Evolutionary conservation across 2,888 invertebrate genomes (phyloP), one percentile per base, ranked within the genome.

Genomic region (Nowickia ferox): DNA sequence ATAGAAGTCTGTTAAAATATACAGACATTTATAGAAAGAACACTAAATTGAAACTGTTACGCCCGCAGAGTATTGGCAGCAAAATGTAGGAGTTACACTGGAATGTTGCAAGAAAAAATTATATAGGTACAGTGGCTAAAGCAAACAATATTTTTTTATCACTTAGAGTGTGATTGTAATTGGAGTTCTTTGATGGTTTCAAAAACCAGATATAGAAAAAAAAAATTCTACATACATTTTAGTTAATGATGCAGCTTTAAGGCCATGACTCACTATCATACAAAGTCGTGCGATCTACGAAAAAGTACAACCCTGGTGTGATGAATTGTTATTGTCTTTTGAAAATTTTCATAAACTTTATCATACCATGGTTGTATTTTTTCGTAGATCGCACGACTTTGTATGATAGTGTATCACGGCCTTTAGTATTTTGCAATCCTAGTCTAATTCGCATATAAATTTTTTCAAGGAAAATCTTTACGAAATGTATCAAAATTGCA

Each of bases 41-140:
- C 71, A 76, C 76, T 61, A 79, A 82, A 86, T 83, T 83, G 79
- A 83, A 83, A 79, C 75, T 76, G 79, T 79, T 86, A 83, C 86
- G 83, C 86, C 79, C 82, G 85, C 85, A 86, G 82, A 82, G 71
- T 79, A 79, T 66, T 78, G 66, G 72, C 66, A 65, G 80, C 61
- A 68, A 68, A 65, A 72, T 38, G n/a, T 40, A 51, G 22, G 53
- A 51, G 51, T 51, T 42, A 17, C 53, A 69, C 53, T 19, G 42
- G 38, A 22, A 79, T 63, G 51, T 42, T 61, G 55, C 38, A 17
- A 11, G 55, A 22, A 59, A 65, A 66, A 51, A 8, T 1, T 30
- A n/a, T n/a, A n/a, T 30, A 30, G 0, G 9, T 51, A 80, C 80
- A 74, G 80, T 80, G 80, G 74, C 38, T 79, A 55, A 19, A 46